Evolutionary conservation across 2,113 vertebrate species (phyloP).

Genomic region (Syngnathus scovelli): DNA sequence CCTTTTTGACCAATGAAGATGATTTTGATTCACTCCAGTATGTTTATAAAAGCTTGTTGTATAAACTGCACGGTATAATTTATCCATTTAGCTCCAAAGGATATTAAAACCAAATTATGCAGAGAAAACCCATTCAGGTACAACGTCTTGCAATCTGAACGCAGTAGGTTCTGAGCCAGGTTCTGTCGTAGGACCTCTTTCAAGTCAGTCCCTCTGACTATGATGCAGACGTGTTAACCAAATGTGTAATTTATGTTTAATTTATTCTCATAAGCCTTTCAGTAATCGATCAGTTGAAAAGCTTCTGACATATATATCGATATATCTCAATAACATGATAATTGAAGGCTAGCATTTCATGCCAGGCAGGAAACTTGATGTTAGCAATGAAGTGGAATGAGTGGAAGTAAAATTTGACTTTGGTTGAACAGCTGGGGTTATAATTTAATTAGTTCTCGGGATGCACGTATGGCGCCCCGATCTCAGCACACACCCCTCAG

Average conservation of each 20-base stretch:
- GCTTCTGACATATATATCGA: conserved; percentile 52
- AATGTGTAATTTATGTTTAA: background rate
- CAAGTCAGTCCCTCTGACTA: background rate
- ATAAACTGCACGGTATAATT: too few species aligned
- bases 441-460: conserved; percentile 53
- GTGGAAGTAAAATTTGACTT: conserved; percentile 42
- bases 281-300: conserved; percentile 45
- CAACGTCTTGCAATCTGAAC: background rate
- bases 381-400: conserved; percentile 41
- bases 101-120: too few species aligned
- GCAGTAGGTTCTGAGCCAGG: background rate
- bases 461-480: conserved; percentile 26
- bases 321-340: conserved; percentile 64
- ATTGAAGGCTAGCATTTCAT: conserved; percentile 65
- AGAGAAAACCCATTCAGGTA: too few species aligned
- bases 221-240: background rate
- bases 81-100: too few species aligned
- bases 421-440: conserved; percentile 52
- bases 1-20: too few species aligned
- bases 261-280: conserved; percentile 45
- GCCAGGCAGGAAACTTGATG: conserved; percentile 43
- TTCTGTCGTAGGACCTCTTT: background rate
- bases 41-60: too few species aligned
- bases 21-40: too few species aligned
- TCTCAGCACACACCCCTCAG: conserved; percentile 34